Evolutionary conservation across 2,113 vertebrate species (phyloP).

Genomic region (Vulpes vulpes): DNA sequence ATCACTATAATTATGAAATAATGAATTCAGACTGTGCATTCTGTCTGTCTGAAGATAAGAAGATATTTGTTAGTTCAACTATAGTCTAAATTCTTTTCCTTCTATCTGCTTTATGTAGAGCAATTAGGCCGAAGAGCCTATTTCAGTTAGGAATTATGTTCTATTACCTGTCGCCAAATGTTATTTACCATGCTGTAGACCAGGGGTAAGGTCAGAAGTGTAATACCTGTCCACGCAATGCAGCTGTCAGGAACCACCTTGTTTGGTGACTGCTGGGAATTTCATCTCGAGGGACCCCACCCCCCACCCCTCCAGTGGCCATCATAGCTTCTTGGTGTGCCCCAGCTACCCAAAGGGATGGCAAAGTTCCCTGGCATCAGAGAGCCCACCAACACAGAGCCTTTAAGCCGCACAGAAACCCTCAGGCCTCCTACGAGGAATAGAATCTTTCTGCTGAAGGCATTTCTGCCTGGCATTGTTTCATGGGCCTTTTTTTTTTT

Average conservation of each 20-base stretch:
- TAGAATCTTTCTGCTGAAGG: neutral
- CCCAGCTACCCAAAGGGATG: neutral
- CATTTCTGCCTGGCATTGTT: neutral
- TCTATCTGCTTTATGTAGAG: neutral
- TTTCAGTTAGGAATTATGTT: neutral
- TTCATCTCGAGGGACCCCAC: neutral
- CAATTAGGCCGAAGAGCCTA: neutral
- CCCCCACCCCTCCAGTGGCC: fast-evolving
- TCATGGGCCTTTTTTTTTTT: neutral
- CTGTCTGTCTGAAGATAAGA: neutral
- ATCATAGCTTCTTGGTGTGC: neutral
- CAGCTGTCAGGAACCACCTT: neutral
- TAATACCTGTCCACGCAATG: neutral
- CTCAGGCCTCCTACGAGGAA: neutral
- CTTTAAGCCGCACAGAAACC: neutral
- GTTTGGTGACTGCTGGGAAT: neutral
- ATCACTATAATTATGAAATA: constrained; percentile 17
- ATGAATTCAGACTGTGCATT: neutral
- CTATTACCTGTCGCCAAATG: neutral
- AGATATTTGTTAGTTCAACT: neutral
- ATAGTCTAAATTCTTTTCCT: neutral
- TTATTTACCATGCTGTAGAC: neutral
- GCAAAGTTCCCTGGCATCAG: neutral
- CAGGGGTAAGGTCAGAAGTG: neutral
- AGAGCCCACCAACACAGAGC: neutral